Evolutionary conservation across 2,797 vertebrate genomes (phyloP), one percentile per base, ranked within the genome.

Genomic region (Lerista edwardsae): DNA sequence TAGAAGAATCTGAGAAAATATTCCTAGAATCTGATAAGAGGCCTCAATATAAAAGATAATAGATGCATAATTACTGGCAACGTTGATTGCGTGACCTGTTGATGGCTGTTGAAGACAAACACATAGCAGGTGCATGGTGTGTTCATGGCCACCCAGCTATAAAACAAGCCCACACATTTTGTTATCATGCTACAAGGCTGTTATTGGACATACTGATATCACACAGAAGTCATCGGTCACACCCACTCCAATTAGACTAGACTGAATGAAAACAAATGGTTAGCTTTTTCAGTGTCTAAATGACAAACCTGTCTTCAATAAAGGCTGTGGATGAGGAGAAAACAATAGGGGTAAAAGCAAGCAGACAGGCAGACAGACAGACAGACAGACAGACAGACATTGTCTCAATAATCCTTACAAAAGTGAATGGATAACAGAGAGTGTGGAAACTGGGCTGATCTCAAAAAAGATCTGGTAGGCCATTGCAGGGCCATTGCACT

Each of bases 1-100:
- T 72, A n/a, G 27, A 6, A 55, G 83, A 88, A 84, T 12, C 25
- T 67, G 77, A 57, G 77, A 85, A 86, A 89, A 76, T 65, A 87
- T 84, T 31, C 62, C 65, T 65, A 61, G 1, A 2, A 39, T 29
- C 57, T 76, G 79, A 11, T 31, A 2, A n/a, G 39, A 77, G 7
- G 79, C 55, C 47, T 65, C 39, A 81, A 76, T 29, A 78, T 65
- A 89, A 93, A 91, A 83, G 71, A 34, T 90, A 90, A 91, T 84
- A 87, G 80, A 83, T 67, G n/a, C 62, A n/a, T 44, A 87, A 79
- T 89, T 89, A 72, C 36, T 76, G 71, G 55, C 25, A 36, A 71
- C 47, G 84, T 57, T 29, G 23, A 74, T 83, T 87, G 39, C 6
- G 36, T 78, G 55, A 73, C 29, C 17, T 44, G 0, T 39, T 86